phyloP scores from a whole-genome alignment of 1,140 invertebrate species.

The Drosophila kanapiae region DNA sequence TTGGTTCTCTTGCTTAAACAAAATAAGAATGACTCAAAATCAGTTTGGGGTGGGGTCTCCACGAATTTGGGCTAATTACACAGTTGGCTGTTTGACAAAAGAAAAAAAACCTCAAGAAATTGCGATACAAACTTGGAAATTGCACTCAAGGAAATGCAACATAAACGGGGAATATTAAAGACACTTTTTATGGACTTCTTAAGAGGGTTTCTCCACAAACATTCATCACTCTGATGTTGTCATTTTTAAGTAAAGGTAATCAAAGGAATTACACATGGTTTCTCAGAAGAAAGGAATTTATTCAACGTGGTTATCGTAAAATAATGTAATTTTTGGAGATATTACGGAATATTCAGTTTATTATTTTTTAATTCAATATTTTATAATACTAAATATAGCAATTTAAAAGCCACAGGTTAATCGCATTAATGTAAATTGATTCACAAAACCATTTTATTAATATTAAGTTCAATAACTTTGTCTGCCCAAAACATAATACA shows the following conservation, averaged over 20 bases:
- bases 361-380: background rate
- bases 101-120: slow-evolving; percentile 21
- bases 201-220: background rate
- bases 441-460: background rate
- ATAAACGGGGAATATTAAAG: background rate
- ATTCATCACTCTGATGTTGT: slow-evolving; percentile 6
- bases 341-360: background rate
- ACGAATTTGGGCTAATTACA: slow-evolving; percentile 49
- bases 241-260: background rate
- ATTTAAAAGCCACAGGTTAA: background rate
- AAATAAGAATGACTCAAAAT: slow-evolving; percentile 43
- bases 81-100: slow-evolving; percentile 5
- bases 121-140: background rate
- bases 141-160: slow-evolving; percentile 9
- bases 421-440: background rate
- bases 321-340: background rate
- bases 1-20: slow-evolving; percentile 26
- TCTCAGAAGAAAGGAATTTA: background rate
- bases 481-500: background rate
- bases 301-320: background rate
- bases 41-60: slow-evolving; percentile 30
- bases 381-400: background rate
- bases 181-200: slow-evolving; percentile 3
- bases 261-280: background rate
- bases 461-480: slow-evolving; percentile 6